Evolutionary conservation across 1,140 invertebrate genomes (phyloP), one percentile per base, ranked within the genome.

Genomic region (Dermatophagoides farinae): DNA sequence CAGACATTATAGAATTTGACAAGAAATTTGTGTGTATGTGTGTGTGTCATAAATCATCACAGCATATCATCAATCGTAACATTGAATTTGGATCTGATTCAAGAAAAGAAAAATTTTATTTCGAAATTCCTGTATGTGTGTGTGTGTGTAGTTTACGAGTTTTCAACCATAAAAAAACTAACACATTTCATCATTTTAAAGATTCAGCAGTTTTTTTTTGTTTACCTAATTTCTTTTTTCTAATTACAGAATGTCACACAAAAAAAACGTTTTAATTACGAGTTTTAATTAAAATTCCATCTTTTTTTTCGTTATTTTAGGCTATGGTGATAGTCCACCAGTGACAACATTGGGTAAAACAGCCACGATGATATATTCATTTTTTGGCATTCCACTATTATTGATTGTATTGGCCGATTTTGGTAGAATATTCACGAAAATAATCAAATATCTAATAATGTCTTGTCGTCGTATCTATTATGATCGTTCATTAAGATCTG

Each of bases 321-420:
- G 90, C 67, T 96, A 95, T 74, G 90, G 91, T 53, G 86, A 96
- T 70, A 88, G 95, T 63, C 80, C 82, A 40, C 90, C 92, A 0
- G 81, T 80, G 57, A 97, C 92, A 8, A 79, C 73, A 1, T 78
- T 81, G 1, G 92, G 92, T 38, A 78, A 82, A 66, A 80, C 84
- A 0, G 77, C 90, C 8, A 91, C 88, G 0, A 93, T 97, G 61
- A 74, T 89, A 6, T 97, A 97, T 68, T 87, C 91, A 6, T 82
- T 92, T 51, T 82, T 97, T 60, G 93, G 92, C 9, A 97, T 97
- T 64, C 92, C 93, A 0, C 77, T 97, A 64, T 85, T 88, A 65
- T 76, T 97, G 39, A 87, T 91, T 52, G 80, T 91, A 0, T 68
- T 92, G 52, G 85, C 87, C n/a, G 88, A 92, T 74, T 85, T 89